These are phyloP conservation scores for Paedocypris micromegethes DNA, from an alignment of 2,797 vertebrate species.

Conservation along the genomic window DNA sequence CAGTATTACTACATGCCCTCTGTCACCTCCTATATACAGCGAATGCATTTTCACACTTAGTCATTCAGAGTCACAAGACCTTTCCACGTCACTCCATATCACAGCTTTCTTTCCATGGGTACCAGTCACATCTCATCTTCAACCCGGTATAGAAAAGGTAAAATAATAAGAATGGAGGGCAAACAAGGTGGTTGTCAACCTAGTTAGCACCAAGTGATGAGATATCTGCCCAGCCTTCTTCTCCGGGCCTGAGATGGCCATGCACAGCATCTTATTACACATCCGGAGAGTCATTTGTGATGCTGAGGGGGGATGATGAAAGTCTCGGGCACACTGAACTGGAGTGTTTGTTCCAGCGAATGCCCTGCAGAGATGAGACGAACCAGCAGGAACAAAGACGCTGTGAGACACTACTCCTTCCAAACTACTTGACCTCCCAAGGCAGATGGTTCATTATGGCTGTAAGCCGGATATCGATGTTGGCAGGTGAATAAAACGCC, in stretches of 20 bases:
- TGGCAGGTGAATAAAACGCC: slow-evolving; percentile 24
- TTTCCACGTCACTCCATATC: slow-evolving; percentile 25
- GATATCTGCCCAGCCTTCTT: slow-evolving; percentile 5
- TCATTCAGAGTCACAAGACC: slow-evolving; percentile 5
- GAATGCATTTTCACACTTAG: slow-evolving; percentile 17
- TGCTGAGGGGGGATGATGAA: slow-evolving; percentile 14
- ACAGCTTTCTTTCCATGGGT: slow-evolving; percentile 9
- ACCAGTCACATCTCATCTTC: slow-evolving; percentile 17
- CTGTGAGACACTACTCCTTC: slow-evolving; percentile 34
- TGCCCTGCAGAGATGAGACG: slow-evolving; percentile 18
- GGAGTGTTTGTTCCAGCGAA: slow-evolving; percentile 30
- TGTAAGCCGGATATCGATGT: slow-evolving; percentile 14
- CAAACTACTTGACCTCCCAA: slow-evolving; percentile 18
- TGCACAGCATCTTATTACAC: slow-evolving; percentile 33
- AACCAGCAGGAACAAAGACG: slow-evolving; percentile 27
- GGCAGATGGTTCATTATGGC: slow-evolving; percentile 30
- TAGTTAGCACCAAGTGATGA: slow-evolving; percentile 2
- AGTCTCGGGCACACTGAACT: slow-evolving; percentile 13
- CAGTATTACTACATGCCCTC: background rate
- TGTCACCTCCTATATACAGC: slow-evolving; percentile 17
- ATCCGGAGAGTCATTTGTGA: slow-evolving; percentile 23
- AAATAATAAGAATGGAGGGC: slow-evolving; percentile 10
- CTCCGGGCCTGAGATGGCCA: slow-evolving; percentile 6
- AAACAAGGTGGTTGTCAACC: slow-evolving; percentile 1
- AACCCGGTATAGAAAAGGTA: slow-evolving; percentile 25